Evolutionary conservation across 1,140 invertebrate genomes (phyloP), one percentile per base, ranked within the genome.

Genomic region (Apocrypta bakeri): DNA sequence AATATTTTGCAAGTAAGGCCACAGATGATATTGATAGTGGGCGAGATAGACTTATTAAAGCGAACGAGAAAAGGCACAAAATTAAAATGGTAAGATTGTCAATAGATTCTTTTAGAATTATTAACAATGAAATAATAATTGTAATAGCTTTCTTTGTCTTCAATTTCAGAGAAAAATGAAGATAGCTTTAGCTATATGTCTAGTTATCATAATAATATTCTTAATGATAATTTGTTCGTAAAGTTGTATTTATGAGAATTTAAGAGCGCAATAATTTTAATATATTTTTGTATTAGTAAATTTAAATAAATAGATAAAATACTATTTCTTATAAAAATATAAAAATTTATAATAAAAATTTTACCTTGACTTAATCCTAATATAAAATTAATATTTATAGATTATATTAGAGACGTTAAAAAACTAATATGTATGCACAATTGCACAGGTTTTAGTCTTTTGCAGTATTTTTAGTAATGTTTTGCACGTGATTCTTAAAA

Each of bases 1-100:
- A 96, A 91, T 94, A 95, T 92, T 95, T 95, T 91, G 95, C 95
- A 79, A 92, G 93, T 88, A 93, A 93, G 89, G 94, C 95, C 9
- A 93, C 92, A 56, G 93, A 95, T 85, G 94, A 94, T 88, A 93
- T 96, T 79, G 94, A 93, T 76, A 88, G 85, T 83, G 94, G 96
- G 71, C 95, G 95, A 85, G 33, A 90, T 92, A 85, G 94, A 96
- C 88, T 95, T 63, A 93, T 93, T 1, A 89, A 95, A 90, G 94
- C 95, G 75, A 93, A 95, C 79, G 92, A 93, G 89, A 95, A 93
- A 88, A 95, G 94, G 88, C 93, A 93, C 85, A 94, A 93, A 91
- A 93, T 92, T 94, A 92, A 94, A 93, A 48, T 37, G 93, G 96
- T 96, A 92, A 91, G 1, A 40, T 37, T 37, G 73, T 75, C 71